Percentiles rank a stretch among this genome's conserved stretches.
Evolutionary conservation across 2,797 vertebrate species (phyloP).

Genomic region (Pseudotriccus pelzelni): DNA sequence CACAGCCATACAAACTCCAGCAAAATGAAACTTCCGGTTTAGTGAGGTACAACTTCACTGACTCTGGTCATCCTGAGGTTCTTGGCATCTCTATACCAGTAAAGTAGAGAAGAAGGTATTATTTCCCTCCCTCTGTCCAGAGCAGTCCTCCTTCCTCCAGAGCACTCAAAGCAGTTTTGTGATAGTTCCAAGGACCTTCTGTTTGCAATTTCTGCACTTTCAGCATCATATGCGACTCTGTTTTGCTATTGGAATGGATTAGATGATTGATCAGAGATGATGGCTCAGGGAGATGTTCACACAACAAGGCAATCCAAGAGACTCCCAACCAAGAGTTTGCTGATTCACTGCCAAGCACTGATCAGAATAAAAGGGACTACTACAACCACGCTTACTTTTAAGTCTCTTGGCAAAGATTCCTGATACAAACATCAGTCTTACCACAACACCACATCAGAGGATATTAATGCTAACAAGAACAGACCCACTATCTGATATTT

Average conservation of each 20-base stretch:
- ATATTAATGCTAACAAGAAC: background rate
- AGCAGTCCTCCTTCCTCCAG: background rate
- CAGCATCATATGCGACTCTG: rapidly evolving
- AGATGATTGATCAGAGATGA: background rate
- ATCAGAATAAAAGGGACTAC: background rate
- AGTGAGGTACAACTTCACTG: background rate
- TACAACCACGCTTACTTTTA: background rate
- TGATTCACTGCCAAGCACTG: background rate
- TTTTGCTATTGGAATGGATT: background rate
- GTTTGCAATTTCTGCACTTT: background rate
- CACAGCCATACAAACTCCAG: background rate
- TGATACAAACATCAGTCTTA: background rate
- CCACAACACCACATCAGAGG: background rate
- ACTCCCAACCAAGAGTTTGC: background rate
- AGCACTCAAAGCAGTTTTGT: background rate
- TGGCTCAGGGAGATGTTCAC: background rate
- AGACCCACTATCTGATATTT: background rate
- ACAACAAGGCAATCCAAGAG: background rate
- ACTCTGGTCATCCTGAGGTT: background rate
- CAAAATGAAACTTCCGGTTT: background rate
- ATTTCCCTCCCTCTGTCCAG: background rate
- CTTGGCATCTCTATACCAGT: background rate
- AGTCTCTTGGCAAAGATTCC: background rate
- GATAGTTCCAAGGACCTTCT: background rate
- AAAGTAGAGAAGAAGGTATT: background rate